Evolutionary conservation across 2,113 vertebrate species (phyloP).

Genomic region (Petrocephalus zakoni): DNA sequence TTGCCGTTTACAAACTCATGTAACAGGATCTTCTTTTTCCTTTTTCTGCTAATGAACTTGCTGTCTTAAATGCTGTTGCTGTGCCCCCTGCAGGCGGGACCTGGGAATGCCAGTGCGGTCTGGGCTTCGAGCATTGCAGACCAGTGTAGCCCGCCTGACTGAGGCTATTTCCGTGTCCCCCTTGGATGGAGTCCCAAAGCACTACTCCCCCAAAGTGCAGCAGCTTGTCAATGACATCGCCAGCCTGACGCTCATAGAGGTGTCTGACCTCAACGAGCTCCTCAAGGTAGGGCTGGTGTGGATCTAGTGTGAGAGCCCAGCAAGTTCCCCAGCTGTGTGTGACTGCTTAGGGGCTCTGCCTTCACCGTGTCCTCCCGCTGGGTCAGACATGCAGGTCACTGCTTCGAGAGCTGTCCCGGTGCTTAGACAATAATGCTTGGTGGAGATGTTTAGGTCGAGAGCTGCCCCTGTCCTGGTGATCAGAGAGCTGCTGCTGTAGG

Average conservation of each 20-base stretch:
- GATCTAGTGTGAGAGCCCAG: neutral
- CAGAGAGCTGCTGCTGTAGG: neutral
- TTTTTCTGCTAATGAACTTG: neutral
- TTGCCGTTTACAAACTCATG: neutral
- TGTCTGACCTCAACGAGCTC: constrained; percentile 90
- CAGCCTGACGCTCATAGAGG: constrained; percentile 82
- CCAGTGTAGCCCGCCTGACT: constrained; percentile 52
- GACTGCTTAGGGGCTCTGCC: neutral
- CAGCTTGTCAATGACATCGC: constrained; percentile 88
- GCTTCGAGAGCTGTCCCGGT: neutral
- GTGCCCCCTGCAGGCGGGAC: constrained; percentile 46
- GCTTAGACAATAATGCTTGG: neutral
- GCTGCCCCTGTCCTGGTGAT: neutral
- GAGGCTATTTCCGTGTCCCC: constrained; percentile 68
- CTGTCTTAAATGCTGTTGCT: neutral
- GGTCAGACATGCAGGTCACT: neutral
- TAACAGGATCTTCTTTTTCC: neutral
- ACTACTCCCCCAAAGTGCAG: constrained; percentile 87
- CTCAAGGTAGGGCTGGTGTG: constrained; percentile 71
- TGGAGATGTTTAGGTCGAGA: neutral
- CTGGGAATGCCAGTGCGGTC: constrained; percentile 50
- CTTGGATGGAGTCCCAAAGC: constrained; percentile 75
- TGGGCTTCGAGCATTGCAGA: constrained; percentile 58
- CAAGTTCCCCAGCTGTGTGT: neutral
- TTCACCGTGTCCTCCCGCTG: neutral